Base-by-base conservation (phyloP, 2,113 vertebrate species). In the Penelope pileata region DNA sequence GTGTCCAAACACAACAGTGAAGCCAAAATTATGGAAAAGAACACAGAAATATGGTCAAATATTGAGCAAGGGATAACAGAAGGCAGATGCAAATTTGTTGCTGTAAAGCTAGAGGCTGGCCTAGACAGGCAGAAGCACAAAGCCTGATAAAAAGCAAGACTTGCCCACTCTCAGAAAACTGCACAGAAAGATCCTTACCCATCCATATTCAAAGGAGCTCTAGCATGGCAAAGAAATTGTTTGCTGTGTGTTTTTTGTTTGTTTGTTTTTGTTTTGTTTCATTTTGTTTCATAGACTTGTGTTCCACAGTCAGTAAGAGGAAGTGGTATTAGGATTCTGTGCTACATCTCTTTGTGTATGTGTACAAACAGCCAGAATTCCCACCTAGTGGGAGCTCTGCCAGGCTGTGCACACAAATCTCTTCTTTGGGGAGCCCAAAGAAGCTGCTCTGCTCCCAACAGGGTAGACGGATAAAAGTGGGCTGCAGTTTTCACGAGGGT, bases 381-480 rank as follows among this genome's bases (percentile, higher is more conserved):
- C 62, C 58, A 72, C 3, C 0, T 34, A 79, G 53, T 17, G 73
- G 53, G 42, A 90, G 45, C 38, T 93, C 58, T 84, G 43, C 51
- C 56, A 47, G 42, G 40, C 2, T 0, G 0, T 34, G 18, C 34
- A 77, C 53, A 45, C 77, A 74, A 77, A 80, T 6, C 32, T 22
- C 29, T 32, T 6, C 32, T 22, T 26, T 32, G 24, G 45, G 53
- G 18, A 94, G 69, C 19, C 18, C 63, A 62, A 43, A 73, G 40
- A 63, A 91, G 64, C 16, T 1, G 8, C 67, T 82, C n/a, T 8
- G 60, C 10, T 60, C 51, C 16, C 56, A 67, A 75, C 76, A 63
- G 5, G 4, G 4, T 50, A 47, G 23, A 15, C 16, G 73, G 22
- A 75, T 68, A 56, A 45, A 82, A 72, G 30, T 4, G 56, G 22